phyloP scores from a whole-genome alignment of 2,888 invertebrate species.

The Metallyticus violacea region DNA sequence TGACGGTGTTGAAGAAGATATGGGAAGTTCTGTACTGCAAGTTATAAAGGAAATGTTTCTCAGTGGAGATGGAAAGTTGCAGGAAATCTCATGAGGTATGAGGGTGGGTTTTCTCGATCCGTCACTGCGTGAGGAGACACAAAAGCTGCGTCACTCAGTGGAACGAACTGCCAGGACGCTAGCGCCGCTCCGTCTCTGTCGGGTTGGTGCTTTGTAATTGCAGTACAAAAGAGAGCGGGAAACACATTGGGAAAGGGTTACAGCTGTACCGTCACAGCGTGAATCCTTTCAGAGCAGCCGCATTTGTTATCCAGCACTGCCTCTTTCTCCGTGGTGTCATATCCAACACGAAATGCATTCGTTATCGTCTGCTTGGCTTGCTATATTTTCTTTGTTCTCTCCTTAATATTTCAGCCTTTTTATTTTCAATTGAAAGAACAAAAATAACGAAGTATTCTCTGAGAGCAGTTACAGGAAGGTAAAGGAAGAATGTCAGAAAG shows the following conservation, averaged over 20 bases:
- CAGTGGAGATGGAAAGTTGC: neutral
- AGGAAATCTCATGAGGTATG: neutral
- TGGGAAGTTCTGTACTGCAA: no score
- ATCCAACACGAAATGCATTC: neutral
- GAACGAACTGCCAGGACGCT: neutral
- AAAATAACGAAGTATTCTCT: neutral
- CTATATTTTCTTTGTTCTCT: no score
- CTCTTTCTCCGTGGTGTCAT: neutral
- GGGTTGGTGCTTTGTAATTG: neutral
- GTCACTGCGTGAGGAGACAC: neutral
- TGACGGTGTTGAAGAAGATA: no score
- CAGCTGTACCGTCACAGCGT: neutral
- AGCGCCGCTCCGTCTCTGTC: neutral
- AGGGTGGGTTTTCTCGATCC: neutral
- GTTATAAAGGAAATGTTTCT: neutral
- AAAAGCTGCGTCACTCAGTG: neutral
- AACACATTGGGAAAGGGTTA: neutral
- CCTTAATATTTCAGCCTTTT: neutral
- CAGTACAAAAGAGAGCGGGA: neutral
- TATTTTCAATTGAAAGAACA: no score
- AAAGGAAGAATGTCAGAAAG: neutral
- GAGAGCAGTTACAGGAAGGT: neutral
- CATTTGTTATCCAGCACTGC: neutral
- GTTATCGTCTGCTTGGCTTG: neutral
- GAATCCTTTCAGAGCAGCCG: neutral